Evolutionary conservation across 2,888 invertebrate genomes (phyloP).

Genomic region (Sphinx pinastri): DNA sequence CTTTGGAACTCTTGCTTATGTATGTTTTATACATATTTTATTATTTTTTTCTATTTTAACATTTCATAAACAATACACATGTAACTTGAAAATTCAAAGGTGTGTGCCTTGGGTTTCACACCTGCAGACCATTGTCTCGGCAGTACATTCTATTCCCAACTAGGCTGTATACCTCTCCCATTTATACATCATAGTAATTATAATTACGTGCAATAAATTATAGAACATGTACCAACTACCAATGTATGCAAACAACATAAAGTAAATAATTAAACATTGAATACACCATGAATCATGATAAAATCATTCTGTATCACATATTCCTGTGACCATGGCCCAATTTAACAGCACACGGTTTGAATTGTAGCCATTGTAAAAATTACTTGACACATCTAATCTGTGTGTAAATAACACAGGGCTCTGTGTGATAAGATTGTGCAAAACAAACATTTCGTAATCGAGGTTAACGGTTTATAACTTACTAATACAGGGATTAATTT

Average conservation of each 20-base stretch:
- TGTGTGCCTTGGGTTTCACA: no score
- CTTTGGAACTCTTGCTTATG: no score
- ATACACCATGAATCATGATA: constrained; percentile 47
- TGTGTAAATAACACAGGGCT: constrained; percentile 71
- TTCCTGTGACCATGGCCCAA: constrained; percentile 67
- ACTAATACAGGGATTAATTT: constrained; percentile 4
- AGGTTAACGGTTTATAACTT: constrained; percentile 46
- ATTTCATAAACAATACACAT: no score
- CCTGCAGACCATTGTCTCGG: no score
- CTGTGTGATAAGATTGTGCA: constrained; percentile 61
- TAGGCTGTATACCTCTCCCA: no score
- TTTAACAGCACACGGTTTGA: constrained; percentile 45
- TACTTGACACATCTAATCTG: constrained; percentile 67
- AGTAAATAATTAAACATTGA: constrained; percentile 25
- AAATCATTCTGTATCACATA: constrained; percentile 32
- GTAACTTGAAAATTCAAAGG: no score
- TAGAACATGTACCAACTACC: not conserved
- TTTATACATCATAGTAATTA: no score
- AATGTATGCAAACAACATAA: constrained; percentile 1
- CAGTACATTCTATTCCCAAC: no score
- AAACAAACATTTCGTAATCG: constrained; percentile 66
- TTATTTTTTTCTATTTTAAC: no score
- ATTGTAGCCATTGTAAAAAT: constrained; percentile 59
- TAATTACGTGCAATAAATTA: no score
- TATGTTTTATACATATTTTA: no score